Conservation (phyloP, 1,140 invertebrate genomes). For the Anagrus nilaparvatae region DNA sequence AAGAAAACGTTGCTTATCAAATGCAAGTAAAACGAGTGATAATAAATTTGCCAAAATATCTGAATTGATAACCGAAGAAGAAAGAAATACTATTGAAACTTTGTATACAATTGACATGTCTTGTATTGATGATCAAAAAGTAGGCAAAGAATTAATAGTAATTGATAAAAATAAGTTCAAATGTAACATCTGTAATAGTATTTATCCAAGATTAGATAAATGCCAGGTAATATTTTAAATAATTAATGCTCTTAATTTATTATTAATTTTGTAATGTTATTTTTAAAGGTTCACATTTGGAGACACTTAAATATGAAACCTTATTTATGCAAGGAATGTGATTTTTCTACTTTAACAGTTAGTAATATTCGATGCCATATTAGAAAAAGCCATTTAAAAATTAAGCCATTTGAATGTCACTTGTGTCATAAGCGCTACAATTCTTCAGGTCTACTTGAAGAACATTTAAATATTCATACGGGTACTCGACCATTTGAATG, state of each 20-base stretch:
- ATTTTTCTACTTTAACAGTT: slow-evolving; percentile 34
- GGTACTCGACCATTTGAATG: slow-evolving; percentile 26
- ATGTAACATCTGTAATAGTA: slow-evolving; percentile 23
- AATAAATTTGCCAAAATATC: slow-evolving; percentile 20
- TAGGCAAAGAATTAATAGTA: slow-evolving; percentile 18
- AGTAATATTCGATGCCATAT: slow-evolving; percentile 29
- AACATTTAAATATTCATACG: slow-evolving; percentile 28
- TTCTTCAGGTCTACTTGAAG: slow-evolving; percentile 21
- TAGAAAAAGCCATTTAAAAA: slow-evolving; percentile 30
- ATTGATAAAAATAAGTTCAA: slow-evolving; percentile 20
- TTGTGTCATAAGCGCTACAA: slow-evolving; percentile 23
- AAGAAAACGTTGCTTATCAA: slow-evolving; percentile 5
- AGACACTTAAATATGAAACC: slow-evolving; percentile 33
- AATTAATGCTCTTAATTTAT: background rate
- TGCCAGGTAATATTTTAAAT: slow-evolving; percentile 20
- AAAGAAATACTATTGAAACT: slow-evolving; percentile 24
- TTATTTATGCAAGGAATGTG: slow-evolving; percentile 37
- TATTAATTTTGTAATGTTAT: background rate
- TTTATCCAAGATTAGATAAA: slow-evolving; percentile 27
- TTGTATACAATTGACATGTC: slow-evolving; percentile 24
- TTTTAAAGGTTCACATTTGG: slow-evolving; percentile 27
- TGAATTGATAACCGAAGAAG: slow-evolving; percentile 26
- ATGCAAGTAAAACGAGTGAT: slow-evolving; percentile 1
- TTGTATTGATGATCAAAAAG: slow-evolving; percentile 17
- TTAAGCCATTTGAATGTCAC: slow-evolving; percentile 26